Conservation (phyloP, 1,140 invertebrate genomes). For the Hyles vespertilio region DNA sequence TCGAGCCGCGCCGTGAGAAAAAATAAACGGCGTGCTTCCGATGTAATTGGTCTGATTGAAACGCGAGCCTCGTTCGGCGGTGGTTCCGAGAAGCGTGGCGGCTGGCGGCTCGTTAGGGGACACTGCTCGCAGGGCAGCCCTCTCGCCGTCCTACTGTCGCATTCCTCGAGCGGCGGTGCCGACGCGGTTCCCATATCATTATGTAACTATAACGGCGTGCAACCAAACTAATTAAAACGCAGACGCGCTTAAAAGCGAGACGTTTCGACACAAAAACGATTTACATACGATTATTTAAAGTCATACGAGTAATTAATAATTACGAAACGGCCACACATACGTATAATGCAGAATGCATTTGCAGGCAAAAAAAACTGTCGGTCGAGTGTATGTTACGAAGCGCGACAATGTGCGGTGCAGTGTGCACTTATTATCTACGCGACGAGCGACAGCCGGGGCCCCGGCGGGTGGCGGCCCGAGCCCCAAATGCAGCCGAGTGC, state of each 20-base stretch:
- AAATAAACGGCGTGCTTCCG: constrained; percentile 57
- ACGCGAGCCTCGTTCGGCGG: constrained; percentile 59
- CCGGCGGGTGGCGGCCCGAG: constrained; percentile 48
- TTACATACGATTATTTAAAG: not conserved
- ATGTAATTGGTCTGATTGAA: constrained; percentile 74
- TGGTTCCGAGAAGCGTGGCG: constrained; percentile 57
- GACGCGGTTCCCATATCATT: constrained; percentile 16
- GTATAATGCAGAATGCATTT: constrained; percentile 40
- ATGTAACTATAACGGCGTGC: constrained; percentile 5
- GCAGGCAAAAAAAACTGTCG: constrained; percentile 27
- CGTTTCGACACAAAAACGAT: constrained; percentile 9
- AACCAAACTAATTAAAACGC: constrained; percentile 7
- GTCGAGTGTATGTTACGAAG: constrained; percentile 36
- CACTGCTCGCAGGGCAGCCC: constrained; percentile 49
- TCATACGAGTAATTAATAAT: not conserved
- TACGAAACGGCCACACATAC: constrained; percentile 7
- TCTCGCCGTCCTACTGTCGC: constrained; percentile 39
- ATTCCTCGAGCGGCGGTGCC: constrained; percentile 40
- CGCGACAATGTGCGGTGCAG: constrained; percentile 54
- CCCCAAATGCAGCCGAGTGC: constrained; percentile 42
- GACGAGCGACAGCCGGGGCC: constrained; percentile 45
- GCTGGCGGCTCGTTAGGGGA: constrained; percentile 63
- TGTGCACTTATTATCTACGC: constrained; percentile 67
- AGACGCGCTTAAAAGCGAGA: constrained; percentile 5
- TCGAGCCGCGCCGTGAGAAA: constrained; percentile 56